phyloP scores from a whole-genome alignment of 2,113 vertebrate species.

The Scortum barcoo region DNA sequence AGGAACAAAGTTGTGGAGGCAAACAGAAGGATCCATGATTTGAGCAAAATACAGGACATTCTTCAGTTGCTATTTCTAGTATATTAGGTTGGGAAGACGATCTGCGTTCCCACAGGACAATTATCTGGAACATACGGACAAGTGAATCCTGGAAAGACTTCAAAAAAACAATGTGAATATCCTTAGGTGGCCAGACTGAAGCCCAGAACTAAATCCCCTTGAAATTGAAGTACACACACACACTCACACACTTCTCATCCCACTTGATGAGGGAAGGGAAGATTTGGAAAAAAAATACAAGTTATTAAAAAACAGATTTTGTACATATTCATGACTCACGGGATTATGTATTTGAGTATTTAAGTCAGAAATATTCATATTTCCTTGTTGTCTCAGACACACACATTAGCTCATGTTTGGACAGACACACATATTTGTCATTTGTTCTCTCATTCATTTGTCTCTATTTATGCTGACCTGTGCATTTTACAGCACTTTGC shows the following conservation, averaged over 20 bases:
- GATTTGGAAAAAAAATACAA: not conserved
- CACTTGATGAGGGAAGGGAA: not conserved
- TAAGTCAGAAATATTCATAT: not conserved
- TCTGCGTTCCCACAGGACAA: not conserved
- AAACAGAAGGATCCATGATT: not conserved
- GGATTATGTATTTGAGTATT: not conserved
- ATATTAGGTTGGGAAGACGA: slow-evolving; percentile 1
- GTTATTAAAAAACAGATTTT: not conserved
- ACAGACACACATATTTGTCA: not conserved
- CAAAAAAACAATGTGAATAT: slow-evolving; percentile 20
- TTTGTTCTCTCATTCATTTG: slow-evolving; percentile 1
- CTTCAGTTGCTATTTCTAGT: not conserved
- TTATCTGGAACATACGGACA: not conserved
- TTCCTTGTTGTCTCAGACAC: not conserved
- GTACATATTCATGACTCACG: no score
- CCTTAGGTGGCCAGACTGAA: not conserved
- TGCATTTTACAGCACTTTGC: slow-evolving; percentile 2
- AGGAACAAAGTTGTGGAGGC: not conserved
- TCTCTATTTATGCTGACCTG: not conserved
- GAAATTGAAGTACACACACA: slow-evolving; percentile 1
- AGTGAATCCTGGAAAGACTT: slow-evolving; percentile 13
- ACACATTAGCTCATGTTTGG: no score
- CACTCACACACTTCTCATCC: not conserved
- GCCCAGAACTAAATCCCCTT: not conserved
- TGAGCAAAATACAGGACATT: not conserved